Evolutionary conservation across 2,888 invertebrate species (phyloP).

Genomic region (Entomobrya proxima): DNA sequence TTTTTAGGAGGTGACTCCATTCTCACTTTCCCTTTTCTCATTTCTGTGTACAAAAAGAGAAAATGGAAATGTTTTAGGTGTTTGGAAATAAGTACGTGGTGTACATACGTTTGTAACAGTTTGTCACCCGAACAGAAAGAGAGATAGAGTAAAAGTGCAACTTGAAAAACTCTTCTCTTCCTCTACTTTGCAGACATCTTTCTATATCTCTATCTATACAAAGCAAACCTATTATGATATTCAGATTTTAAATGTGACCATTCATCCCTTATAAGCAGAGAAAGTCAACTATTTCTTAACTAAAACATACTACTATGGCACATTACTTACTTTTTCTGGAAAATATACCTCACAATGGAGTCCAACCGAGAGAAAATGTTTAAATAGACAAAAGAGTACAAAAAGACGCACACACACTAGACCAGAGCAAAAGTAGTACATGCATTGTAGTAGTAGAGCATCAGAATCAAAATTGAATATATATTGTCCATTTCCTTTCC

Average conservation of each 20-base stretch:
- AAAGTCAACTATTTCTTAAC: constrained; percentile 33
- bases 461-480: constrained; percentile 35
- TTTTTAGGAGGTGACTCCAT: constrained; percentile 39
- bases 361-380: constrained; percentile 41
- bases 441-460: too few relatives aligned
- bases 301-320: constrained; percentile 15
- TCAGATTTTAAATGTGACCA: constrained; percentile 5
- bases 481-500: constrained; percentile 45
- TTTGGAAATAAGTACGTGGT: constrained; percentile 20
- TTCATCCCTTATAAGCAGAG: not conserved
- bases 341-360: constrained; percentile 33
- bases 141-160: constrained; percentile 48
- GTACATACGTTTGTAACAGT: constrained; percentile 53
- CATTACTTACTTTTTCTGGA: constrained; percentile 1
- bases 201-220: not conserved
- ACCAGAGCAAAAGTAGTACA: too few relatives aligned
- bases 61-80: constrained; percentile 33
- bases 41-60: constrained; percentile 7
- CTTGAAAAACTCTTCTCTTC: constrained; percentile 33
- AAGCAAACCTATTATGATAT: not conserved
- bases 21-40: not conserved
- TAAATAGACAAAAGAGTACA: constrained; percentile 27
- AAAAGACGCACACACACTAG: too few relatives aligned
- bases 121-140: too few relatives aligned
- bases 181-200: constrained; percentile 1